Base-by-base conservation (phyloP, 2,113 vertebrate genomes). In the Heterotis niloticus region DNA sequence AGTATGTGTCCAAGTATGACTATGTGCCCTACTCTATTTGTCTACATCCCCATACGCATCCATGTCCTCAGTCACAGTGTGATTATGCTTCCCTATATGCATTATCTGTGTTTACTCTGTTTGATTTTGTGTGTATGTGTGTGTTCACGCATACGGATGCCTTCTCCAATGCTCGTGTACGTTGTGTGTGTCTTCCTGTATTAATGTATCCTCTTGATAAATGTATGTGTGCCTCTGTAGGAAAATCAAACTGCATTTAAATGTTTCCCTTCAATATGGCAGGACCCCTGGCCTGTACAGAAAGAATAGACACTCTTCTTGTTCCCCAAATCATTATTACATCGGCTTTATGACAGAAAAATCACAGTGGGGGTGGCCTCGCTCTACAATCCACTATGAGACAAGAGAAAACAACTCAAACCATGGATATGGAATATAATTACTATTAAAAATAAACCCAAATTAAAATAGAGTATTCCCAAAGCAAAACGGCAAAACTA, bases 401-500 rank as follows among this genome's bases (percentile, higher is more conserved):
- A 77, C 18, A 29, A 72, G 9, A 51, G 20, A 84, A 78, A 80
- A 66, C 64, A 65, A 70, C 62, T 79, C 29, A 73, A 75, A 72
- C 78, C 64, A 72, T 72, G 34, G 82, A 64, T 64, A 77, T 69
- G 77, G 66, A 72, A 62, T 20, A 68, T 69, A 83, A 76, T 77
- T 66, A 71, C 24, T 67, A 81, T 69, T 34, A 82, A 79, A 81
- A 71, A 65, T 23, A 76, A 75, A 78, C 20, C 9, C 75, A 71
- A 57, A 28, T 77, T 87, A 88, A 82, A 82, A 90, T 87, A 84
- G 82, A 91, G 88, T 77, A 82, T 81, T 86, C 85, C 89, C 90
- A 85, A 89, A 80, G 89, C 82, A 88, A 86, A 92, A 4, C 88
- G 89, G 91, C 80, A 87, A 90, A 85, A 90, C 86, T 59, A 18